Evolutionary conservation across 1,140 invertebrate species (phyloP), one percentile per base, ranked within the genome.

Genomic region (Leptopilina boulardi): DNA sequence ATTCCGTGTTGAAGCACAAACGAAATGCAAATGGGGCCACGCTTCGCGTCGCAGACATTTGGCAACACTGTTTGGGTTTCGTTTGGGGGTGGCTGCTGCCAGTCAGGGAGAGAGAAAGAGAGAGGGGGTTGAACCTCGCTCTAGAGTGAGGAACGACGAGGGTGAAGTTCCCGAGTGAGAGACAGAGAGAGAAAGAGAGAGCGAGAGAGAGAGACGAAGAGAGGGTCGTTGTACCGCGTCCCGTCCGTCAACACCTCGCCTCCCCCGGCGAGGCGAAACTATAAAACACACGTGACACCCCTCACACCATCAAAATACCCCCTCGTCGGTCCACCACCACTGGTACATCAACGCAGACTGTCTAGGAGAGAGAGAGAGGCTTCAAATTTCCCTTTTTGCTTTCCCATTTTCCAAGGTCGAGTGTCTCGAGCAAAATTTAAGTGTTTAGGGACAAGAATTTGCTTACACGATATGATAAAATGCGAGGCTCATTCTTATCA

Each of bases 251-350:
- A 89, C 88, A 89, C 88, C 86, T 89, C 87, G 76, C 85, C 85
- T 73, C 84, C 85, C 85, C 82, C 82, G 81, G 79, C 81, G 81
- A 77, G 83, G 84, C 83, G 84, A 87, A 89, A 89, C 88, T 89
- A 89, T 89, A 89, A 89, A 89, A 89, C 82, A 88, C 88, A 88
- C 87, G 87, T 88, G 87, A 88, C 87, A 89, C 83, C 82, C 85
- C 82, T 83, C 82, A 80, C 82, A 79, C 82, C 73, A 81, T 71
- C 74, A 78, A 70, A 77, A 51, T 70, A 70, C 71, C 74, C 74
- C 72, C 77, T 79, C 77, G 82, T 83, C 77, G 82, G 77, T 82
- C 80, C 80, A 80, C 82, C 77, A 73, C 80, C 80, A 76, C 77
- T 83, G 80, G 83, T 83, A 78, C 83, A 83, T 78, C 79, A 70